These are phyloP conservation scores for Sebastes minor DNA, from an alignment of 2,797 vertebrate genomes.

Conservation along the genomic window DNA sequence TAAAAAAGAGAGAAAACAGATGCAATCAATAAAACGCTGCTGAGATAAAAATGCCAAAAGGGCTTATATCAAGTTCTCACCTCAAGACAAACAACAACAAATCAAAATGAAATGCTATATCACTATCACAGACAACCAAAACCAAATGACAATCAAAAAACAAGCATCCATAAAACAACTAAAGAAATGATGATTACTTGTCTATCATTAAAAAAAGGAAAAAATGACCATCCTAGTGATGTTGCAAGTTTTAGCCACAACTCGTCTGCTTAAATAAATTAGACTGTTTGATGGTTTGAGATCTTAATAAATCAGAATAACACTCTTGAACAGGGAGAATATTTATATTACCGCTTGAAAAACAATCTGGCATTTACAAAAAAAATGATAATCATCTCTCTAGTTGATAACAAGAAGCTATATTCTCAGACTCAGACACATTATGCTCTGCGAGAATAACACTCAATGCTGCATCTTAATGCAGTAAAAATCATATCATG, in stretches of 20 bases:
- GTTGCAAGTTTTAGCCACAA: background rate
- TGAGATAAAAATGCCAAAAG: constrained; percentile 21
- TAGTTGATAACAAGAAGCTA: constrained; percentile 13
- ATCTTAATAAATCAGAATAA: constrained; percentile 27
- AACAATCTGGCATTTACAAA: constrained; percentile 51
- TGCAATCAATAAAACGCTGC: constrained; percentile 9
- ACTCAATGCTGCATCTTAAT: background rate
- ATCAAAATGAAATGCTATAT: background rate
- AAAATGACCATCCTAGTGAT: background rate
- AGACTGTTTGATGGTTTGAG: constrained; percentile 9
- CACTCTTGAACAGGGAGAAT: background rate
- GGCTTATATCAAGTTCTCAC: constrained; percentile 20
- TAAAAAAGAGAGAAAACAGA: background rate
- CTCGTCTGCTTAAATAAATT: background rate
- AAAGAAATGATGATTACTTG: background rate
- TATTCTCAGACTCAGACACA: background rate
- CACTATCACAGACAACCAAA: background rate
- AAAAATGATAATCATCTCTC: constrained; percentile 12
- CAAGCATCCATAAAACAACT: background rate
- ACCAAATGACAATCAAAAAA: background rate
- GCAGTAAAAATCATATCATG: background rate
- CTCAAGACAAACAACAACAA: constrained; percentile 19
- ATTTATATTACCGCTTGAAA: constrained; percentile 19
- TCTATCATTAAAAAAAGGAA: background rate
- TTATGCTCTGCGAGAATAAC: background rate